phyloP scores from a whole-genome alignment of 2,888 invertebrate genomes.

The Leptura quadrifasciata region DNA sequence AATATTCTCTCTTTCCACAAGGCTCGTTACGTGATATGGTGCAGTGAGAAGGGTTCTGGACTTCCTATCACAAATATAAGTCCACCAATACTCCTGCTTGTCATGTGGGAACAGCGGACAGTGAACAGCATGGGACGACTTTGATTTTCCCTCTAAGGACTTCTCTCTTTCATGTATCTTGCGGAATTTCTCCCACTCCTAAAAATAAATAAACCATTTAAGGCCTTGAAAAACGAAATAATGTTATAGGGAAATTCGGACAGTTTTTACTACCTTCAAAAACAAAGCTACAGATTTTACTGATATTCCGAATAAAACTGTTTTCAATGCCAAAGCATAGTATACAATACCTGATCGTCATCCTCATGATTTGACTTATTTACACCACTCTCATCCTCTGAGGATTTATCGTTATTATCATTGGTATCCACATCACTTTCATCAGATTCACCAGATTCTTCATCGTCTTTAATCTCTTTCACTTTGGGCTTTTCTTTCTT shows the following conservation, averaged over 20 bases:
- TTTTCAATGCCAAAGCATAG: neutral
- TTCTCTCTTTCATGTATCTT: constrained; percentile 91
- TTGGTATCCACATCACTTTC: constrained; percentile 76
- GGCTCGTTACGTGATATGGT: constrained; percentile 94
- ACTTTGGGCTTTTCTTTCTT: constrained; percentile 60
- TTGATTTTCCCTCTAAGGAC: constrained; percentile 92
- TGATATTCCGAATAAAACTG: neutral
- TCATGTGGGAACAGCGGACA: constrained; percentile 96
- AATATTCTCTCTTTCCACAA: constrained; percentile 92
- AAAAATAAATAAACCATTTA: constrained; percentile 34
- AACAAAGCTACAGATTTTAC: neutral
- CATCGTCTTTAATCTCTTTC: constrained; percentile 60
- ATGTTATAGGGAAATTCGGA: too few relatives aligned
- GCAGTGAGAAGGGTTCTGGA: constrained; percentile 92
- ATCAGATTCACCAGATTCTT: constrained; percentile 71
- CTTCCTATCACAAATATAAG: constrained; percentile 97
- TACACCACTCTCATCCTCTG: constrained; percentile 68
- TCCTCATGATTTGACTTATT: constrained; percentile 68
- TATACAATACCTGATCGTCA: constrained; percentile 69
- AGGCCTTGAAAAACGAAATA: too few relatives aligned
- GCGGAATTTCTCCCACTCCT: constrained; percentile 95
- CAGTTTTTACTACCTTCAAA: neutral
- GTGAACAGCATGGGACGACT: constrained; percentile 97
- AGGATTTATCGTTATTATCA: constrained; percentile 70
- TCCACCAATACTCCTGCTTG: constrained; percentile 99